phyloP scores from a whole-genome alignment of 2,797 vertebrate species.

The Oceanodroma leucorhoa region DNA sequence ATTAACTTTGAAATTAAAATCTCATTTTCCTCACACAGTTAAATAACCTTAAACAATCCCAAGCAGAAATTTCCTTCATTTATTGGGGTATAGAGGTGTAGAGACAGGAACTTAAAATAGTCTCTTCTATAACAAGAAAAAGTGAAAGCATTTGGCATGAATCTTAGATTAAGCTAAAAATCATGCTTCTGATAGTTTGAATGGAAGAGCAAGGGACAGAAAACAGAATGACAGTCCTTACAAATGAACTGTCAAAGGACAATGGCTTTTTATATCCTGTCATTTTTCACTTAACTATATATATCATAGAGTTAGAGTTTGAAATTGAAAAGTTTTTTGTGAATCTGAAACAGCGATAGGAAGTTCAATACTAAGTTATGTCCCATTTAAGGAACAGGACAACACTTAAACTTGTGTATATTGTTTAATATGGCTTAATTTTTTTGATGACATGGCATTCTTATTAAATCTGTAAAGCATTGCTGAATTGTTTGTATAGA shows the following conservation, averaged over 20 bases:
- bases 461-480: not conserved
- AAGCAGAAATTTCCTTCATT: not conserved
- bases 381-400: not conserved
- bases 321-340: not conserved
- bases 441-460: not conserved
- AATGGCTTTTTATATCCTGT: not conserved
- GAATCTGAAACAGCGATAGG: not conserved
- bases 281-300: not conserved
- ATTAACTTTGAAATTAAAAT: not conserved
- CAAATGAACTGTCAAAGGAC: not conserved
- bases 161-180: not conserved
- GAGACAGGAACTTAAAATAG: not conserved
- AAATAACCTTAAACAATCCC: not conserved
- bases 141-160: not conserved
- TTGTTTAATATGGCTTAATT: not conserved
- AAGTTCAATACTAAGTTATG: not conserved
- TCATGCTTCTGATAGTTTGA: not conserved
- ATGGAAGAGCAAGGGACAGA: not conserved
- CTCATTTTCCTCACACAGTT: not conserved
- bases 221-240: not conserved
- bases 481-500: not conserved
- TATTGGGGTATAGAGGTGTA: not conserved
- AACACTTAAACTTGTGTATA: not conserved
- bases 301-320: not conserved
- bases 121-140: not conserved